These are phyloP conservation scores for Euproctis similis DNA, from an alignment of 2,888 invertebrate genomes.

Conservation along the genomic window DNA sequence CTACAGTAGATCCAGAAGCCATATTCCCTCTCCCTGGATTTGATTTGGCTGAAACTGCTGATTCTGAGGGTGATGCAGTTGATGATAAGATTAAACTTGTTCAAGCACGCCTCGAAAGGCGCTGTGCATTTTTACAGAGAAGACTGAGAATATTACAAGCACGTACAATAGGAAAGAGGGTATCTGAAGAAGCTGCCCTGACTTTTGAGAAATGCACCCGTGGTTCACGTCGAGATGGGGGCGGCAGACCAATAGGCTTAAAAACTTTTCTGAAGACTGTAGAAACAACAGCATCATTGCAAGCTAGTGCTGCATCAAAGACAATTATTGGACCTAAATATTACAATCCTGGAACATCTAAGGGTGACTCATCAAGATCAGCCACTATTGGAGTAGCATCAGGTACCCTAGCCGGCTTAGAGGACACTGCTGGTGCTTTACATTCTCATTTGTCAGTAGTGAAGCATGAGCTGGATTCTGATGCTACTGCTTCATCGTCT, in stretches of 20 bases:
- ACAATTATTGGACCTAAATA: slow-evolving; percentile 55
- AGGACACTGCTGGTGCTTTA: slow-evolving; percentile 83
- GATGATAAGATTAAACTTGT: slow-evolving; percentile 70
- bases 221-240: slow-evolving; percentile 78
- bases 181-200: slow-evolving; percentile 83
- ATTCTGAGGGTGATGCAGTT: slow-evolving; percentile 65
- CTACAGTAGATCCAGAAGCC: slow-evolving; percentile 66
- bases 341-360: slow-evolving; percentile 77
- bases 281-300: slow-evolving; percentile 59
- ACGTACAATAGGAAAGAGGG: slow-evolving; percentile 83
- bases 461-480: slow-evolving; percentile 88
- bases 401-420: slow-evolving; percentile 82
- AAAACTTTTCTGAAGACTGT: slow-evolving; percentile 62
- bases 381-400: slow-evolving; percentile 74
- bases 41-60: slow-evolving; percentile 68
- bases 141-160: slow-evolving; percentile 86
- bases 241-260: slow-evolving; percentile 57
- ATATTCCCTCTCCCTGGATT: slow-evolving; percentile 62
- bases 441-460: slow-evolving; percentile 83
- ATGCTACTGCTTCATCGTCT: slow-evolving; percentile 95
- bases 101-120: slow-evolving; percentile 80
- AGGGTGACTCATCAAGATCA: slow-evolving; percentile 84
- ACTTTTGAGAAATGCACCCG: slow-evolving; percentile 82
- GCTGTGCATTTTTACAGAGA: slow-evolving; percentile 82
- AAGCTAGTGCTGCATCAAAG: slow-evolving; percentile 58